Evolutionary conservation across 1,140 invertebrate genomes (phyloP), one percentile per base, ranked within the genome.

Genomic region (Arctopsyche grandis): DNA sequence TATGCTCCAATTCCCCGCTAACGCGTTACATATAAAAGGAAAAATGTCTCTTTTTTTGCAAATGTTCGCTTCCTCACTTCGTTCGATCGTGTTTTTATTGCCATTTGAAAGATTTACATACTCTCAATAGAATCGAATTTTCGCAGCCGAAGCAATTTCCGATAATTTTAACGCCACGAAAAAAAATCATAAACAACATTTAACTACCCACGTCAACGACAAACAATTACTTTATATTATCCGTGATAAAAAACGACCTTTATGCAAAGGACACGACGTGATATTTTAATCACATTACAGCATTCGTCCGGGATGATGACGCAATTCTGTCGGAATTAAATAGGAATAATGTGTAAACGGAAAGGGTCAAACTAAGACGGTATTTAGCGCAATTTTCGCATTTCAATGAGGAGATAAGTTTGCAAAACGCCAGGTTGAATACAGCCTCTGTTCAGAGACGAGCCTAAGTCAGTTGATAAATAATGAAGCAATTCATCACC

Each of bases 401-500:
- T 46, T 69, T 80, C 69, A 77, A 74, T 74, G 56, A 38, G 52
- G 58, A 77, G 79, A 77, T 75, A 80, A 80, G 74, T 74, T 21
- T 71, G 43, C 69, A 46, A 73, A 60, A 73, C 70, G 26, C 63
- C 44, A 43, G 46, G 75, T 77, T 63, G 48, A 71, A 77, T 73
- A 63, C 69, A 19, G 44, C 70, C 26, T 70, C 38, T 21, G 46
- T 66, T 52, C 29, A 63, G 19, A 43, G 44, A 9, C 79, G 10
- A 43, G 66, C 21, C 63, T 46, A 9, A 48, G 14, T 66, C 76
- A 69, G 75, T 80, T 80, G 79, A 80, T 80, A 80, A 80, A 80
- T 80, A 80, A 80, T 80, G 75, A 80, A 77, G 75, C 75, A 56
- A 80, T 80, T 80, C 79, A 80, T 80, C 79, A 80, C 69, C 44